Evolutionary conservation across 2,113 vertebrate species (phyloP), one percentile per base, ranked within the genome.

Genomic region (Aptenodytes patagonicus): DNA sequence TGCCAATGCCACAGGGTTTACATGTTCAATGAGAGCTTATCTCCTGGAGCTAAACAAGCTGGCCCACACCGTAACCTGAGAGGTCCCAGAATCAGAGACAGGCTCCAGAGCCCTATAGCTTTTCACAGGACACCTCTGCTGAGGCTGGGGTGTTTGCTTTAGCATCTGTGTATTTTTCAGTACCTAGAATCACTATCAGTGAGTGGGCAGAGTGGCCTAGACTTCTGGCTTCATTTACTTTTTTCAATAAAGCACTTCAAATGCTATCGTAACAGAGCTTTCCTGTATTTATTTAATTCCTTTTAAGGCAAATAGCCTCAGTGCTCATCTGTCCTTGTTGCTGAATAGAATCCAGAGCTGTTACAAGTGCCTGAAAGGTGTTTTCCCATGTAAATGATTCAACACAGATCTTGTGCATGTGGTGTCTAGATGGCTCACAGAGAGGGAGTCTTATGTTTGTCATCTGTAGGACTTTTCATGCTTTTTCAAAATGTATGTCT

Each of bases 241-340:
- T 61, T 68, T 85, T 29, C 34, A 70, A 7, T 66, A 65, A 85
- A 94, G 5, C 10, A 25, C 11, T 89, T n/a, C 66, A 57, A 77
- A 49, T 55, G 7, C 18, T 49, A 44, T 36, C 29, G 29, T 51
- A 77, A 75, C 2, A 4, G 34, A 40, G 25, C 51, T 87, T 92
- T 29, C 16, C 77, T 52, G 26, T 26, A 77, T 90, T 90, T 66
- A 49, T 79, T 95, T 83, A 87, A 84, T 93, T 71, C 47, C 19
- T 90, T 97, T 51, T 81, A 87, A 95, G 77, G 72, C 75, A 97
- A 95, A 96, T 49, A 94, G 42, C 62, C 68, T 22, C 25, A 64
- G 26, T 85, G 28, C 16, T 92, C 78, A 36, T 72, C 36, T 92
- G 82, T 89, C 55, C 42, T 89, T 79, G 6, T 11, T 72, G 32